Conservation (phyloP, 2,113 vertebrate genomes). For the Aldabrachelys gigantea region DNA sequence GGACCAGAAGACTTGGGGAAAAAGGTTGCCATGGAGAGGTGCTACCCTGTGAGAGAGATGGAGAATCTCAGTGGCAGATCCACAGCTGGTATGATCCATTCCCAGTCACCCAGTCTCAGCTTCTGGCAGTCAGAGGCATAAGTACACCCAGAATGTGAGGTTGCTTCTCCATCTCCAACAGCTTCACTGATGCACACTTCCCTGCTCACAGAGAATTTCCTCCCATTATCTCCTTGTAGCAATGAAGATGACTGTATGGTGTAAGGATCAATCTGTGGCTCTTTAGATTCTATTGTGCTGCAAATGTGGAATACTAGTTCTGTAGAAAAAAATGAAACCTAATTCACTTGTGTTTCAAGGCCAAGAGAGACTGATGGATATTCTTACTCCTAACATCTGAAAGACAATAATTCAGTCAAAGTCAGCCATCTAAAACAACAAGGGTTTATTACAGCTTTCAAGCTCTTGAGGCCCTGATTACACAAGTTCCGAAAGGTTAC, state of each 20-base stretch:
- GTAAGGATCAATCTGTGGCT: not conserved
- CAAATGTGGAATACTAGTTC: not conserved
- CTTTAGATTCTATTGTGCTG: not conserved
- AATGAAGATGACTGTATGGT: not conserved
- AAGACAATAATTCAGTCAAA: constrained; percentile 35
- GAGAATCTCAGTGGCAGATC: too few relatives aligned
- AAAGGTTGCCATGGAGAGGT: not conserved
- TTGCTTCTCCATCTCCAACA: not conserved
- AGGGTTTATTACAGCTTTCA: constrained; percentile 55
- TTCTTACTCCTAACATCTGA: constrained; percentile 53
- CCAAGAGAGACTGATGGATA: constrained; percentile 42
- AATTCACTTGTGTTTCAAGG: constrained; percentile 37
- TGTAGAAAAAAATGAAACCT: not conserved
- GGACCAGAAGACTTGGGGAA: not conserved
- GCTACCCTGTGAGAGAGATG: not conserved
- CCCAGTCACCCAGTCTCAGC: not conserved
- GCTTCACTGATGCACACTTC: not conserved
- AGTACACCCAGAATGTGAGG: not conserved
- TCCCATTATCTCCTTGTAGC: too few relatives aligned
- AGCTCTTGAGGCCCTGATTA: constrained; percentile 21
- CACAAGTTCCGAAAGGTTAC: constrained; percentile 27
- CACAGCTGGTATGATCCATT: too few relatives aligned
- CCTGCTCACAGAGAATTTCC: not conserved
- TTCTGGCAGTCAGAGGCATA: not conserved
- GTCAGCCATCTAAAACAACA: constrained; percentile 55